These are phyloP conservation scores for Corticium candelabrum DNA, from an alignment of 37 sponge, comb jelly and placozoan genomes.

Conservation along the genomic window DNA sequence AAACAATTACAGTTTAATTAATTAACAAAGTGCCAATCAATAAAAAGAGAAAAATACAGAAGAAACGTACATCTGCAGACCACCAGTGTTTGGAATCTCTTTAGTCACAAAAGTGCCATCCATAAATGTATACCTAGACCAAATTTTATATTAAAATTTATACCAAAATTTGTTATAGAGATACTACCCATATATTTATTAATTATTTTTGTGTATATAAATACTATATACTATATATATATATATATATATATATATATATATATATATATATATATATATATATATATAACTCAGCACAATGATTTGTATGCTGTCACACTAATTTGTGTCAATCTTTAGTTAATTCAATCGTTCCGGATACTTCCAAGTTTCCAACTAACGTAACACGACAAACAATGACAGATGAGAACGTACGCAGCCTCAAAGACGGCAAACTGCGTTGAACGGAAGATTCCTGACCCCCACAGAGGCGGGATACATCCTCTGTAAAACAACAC, in stretches of 20 bases:
- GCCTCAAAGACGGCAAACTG: conserved; percentile 98
- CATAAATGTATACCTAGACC: background rate
- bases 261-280: too few relatives aligned
- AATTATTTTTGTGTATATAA: too few relatives aligned
- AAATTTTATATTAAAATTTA: background rate
- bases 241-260: too few relatives aligned
- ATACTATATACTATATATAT: too few relatives aligned
- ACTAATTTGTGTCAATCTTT: too few relatives aligned
- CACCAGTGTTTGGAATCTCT: background rate
- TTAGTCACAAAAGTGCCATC: background rate
- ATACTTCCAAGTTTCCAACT: too few relatives aligned
- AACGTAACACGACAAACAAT: background rate
- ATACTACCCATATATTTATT: too few relatives aligned
- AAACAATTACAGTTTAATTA: background rate
- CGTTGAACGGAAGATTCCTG: conserved; percentile 87
- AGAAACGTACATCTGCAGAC: too few relatives aligned
- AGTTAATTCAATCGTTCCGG: too few relatives aligned
- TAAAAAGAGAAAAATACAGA: background rate
- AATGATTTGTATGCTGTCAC: too few relatives aligned
- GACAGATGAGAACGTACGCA: conserved; percentile 39
- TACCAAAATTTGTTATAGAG: too few relatives aligned
- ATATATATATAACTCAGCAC: too few relatives aligned
- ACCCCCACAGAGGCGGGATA: conserved; percentile 85
- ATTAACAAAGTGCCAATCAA: background rate
- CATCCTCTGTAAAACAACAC: conserved; percentile 40